These are phyloP conservation scores for Drosophila kanekoi DNA, from an alignment of 2,888 invertebrate genomes.

Conservation along the genomic window DNA sequence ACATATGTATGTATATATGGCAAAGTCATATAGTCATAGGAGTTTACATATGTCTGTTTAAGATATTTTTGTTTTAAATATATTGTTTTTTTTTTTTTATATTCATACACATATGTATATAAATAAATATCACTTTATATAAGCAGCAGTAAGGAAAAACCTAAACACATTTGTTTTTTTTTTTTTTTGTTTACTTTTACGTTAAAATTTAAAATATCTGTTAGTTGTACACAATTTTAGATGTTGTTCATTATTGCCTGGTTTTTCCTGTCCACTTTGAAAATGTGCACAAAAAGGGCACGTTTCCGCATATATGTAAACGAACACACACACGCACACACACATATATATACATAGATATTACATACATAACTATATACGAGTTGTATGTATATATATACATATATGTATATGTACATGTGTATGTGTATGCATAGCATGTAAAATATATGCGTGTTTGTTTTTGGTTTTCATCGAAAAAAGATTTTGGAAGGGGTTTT, in stretches of 20 bases:
- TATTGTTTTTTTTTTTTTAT: slow-evolving; percentile 19
- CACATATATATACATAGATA: slow-evolving; percentile 15
- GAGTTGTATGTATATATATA: slow-evolving; percentile 3
- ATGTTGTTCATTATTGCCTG: slow-evolving; percentile 60
- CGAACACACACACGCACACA: slow-evolving; percentile 25
- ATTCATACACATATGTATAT: slow-evolving; percentile 44
- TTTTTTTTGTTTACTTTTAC: too few relatives aligned
- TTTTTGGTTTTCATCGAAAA: slow-evolving; percentile 36
- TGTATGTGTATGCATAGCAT: slow-evolving; percentile 29
- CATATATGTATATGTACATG: slow-evolving; percentile 13
- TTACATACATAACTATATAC: slow-evolving; percentile 10
- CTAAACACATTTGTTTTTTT: slow-evolving; percentile 52
- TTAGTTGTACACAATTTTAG: slow-evolving; percentile 25
- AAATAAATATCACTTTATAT: slow-evolving; percentile 78
- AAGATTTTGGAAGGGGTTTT: slow-evolving; percentile 71
- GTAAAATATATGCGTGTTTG: slow-evolving; percentile 45
- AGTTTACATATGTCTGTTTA: slow-evolving; percentile 71
- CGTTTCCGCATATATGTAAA: slow-evolving; percentile 35
- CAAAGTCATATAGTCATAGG: slow-evolving; percentile 77
- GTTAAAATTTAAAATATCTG: slow-evolving; percentile 57
- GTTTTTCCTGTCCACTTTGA: slow-evolving; percentile 36
- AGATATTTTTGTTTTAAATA: slow-evolving; percentile 51
- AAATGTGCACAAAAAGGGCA: slow-evolving; percentile 66
- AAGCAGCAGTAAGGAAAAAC: slow-evolving; percentile 78
- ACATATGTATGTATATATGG: slow-evolving; percentile 58